A percentile compares a stretch with the other conserved stretches of the same genome.
phyloP scores from a whole-genome alignment of 1,140 invertebrate genomes.

The Neodiprion pinetum region DNA sequence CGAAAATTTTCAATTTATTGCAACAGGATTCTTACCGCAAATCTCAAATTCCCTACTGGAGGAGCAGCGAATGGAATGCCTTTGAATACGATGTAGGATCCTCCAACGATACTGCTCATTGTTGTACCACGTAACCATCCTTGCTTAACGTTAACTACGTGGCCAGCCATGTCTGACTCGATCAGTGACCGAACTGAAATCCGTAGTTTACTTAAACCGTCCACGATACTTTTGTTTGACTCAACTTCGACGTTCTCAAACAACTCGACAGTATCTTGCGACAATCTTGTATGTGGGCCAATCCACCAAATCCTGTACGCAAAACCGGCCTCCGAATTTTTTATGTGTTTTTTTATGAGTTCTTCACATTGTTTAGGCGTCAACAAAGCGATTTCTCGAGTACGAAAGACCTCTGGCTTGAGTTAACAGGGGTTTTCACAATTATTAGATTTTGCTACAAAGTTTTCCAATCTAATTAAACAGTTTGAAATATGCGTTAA shows the following conservation, averaged over 20 bases:
- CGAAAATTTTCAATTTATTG: neutral
- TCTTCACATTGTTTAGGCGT: too few species aligned
- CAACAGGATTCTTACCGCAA: conserved; percentile 57
- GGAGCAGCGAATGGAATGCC: conserved; percentile 69
- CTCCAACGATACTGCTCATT: conserved; percentile 46
- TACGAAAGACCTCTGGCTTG: too few species aligned
- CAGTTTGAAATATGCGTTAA: too few species aligned
- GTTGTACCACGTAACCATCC: conserved; percentile 54
- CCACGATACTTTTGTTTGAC: neutral
- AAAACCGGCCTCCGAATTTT: too few species aligned
- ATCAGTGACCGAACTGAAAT: neutral
- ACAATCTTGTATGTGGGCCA: too few species aligned
- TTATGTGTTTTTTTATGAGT: too few species aligned
- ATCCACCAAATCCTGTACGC: too few species aligned
- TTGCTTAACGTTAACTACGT: conserved; percentile 50
- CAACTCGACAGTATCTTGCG: neutral
- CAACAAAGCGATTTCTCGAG: too few species aligned
- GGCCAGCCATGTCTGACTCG: conserved; percentile 10
- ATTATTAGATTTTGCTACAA: too few species aligned
- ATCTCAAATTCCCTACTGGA: conserved; percentile 70
- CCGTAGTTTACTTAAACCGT: neutral
- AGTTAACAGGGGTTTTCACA: too few species aligned
- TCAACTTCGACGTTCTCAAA: neutral
- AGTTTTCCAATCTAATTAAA: too few species aligned
- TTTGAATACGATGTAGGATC: conserved; percentile 56